phyloP scores from a whole-genome alignment of 1,140 invertebrate genomes.

The Mycetomoellerius zeteki region DNA sequence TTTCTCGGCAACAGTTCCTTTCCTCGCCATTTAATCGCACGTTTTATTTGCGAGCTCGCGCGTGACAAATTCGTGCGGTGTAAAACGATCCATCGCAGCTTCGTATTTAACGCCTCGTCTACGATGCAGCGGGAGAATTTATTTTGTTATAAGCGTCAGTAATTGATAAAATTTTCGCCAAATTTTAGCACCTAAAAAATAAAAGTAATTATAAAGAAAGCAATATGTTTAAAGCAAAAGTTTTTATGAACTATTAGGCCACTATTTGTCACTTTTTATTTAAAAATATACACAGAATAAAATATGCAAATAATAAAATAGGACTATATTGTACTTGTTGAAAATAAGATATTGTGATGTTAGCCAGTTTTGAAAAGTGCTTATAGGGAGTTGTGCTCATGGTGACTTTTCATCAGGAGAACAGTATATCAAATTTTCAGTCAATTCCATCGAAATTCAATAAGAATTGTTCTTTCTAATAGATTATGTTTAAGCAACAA shows the following conservation, averaged over 20 bases:
- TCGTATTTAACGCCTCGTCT: background rate
- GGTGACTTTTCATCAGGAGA: too few relatives aligned
- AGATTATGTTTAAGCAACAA: background rate
- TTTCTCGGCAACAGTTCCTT: background rate
- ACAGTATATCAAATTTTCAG: too few relatives aligned
- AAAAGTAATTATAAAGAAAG: background rate
- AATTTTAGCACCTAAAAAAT: background rate
- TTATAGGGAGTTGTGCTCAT: too few relatives aligned
- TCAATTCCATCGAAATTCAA: too few relatives aligned
- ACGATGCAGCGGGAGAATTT: background rate
- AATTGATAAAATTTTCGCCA: conserved; percentile 2
- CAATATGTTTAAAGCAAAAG: background rate
- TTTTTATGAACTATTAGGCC: background rate
- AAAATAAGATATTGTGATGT: too few relatives aligned
- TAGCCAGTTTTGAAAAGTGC: too few relatives aligned
- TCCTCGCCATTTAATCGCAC: conserved; percentile 25
- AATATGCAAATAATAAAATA: too few relatives aligned
- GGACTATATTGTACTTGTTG: too few relatives aligned
- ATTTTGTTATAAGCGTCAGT: background rate
- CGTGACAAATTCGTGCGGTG: conserved; percentile 3
- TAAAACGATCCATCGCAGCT: conserved; percentile 2
- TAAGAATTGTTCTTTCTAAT: background rate
- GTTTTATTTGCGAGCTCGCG: conserved; percentile 19
- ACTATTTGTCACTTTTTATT: background rate
- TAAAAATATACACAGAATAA: too few relatives aligned